Percentiles rank a stretch among this genome's conserved stretches.
Evolutionary conservation across 1,140 invertebrate species (phyloP).

Genomic region (Drosophila melanica): DNA sequence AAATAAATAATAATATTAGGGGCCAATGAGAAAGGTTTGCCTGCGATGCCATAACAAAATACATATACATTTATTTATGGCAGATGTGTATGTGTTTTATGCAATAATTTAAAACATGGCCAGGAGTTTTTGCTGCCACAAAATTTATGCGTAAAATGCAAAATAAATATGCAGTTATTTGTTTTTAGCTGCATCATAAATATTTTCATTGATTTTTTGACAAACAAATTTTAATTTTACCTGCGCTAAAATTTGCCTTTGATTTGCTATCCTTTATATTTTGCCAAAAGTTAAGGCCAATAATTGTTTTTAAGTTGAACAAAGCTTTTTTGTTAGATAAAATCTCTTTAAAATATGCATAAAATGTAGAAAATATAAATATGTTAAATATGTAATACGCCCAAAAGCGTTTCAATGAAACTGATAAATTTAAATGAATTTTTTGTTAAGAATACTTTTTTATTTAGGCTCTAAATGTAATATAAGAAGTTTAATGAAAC

Average conservation of each 20-base stretch:
- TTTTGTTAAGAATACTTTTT: background rate
- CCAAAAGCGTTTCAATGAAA: background rate
- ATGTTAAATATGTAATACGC: background rate
- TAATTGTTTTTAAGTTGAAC: slow-evolving; percentile 11
- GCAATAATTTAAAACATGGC: slow-evolving; percentile 40
- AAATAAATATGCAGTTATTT: slow-evolving; percentile 63
- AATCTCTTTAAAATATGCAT: background rate
- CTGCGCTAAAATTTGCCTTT: slow-evolving; percentile 10
- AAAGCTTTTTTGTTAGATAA: background rate
- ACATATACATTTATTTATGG: slow-evolving; percentile 5
- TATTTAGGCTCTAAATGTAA: background rate
- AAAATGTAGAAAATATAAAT: background rate
- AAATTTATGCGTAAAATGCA: slow-evolving; percentile 55
- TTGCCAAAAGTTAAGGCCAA: background rate
- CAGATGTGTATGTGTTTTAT: slow-evolving; percentile 10
- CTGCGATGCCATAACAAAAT: background rate
- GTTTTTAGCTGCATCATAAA: slow-evolving; percentile 47
- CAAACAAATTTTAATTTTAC: slow-evolving; percentile 57
- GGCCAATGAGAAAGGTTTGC: background rate
- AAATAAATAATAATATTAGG: slow-evolving; percentile 28
- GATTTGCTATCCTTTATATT: background rate
- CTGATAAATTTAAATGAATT: background rate
- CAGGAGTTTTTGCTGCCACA: slow-evolving; percentile 29
- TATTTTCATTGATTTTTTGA: slow-evolving; percentile 70
- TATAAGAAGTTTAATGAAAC: background rate